Evolutionary conservation across 2,113 vertebrate species (phyloP), one percentile per base, ranked within the genome.

Genomic region (Ictalurus furcatus): DNA sequence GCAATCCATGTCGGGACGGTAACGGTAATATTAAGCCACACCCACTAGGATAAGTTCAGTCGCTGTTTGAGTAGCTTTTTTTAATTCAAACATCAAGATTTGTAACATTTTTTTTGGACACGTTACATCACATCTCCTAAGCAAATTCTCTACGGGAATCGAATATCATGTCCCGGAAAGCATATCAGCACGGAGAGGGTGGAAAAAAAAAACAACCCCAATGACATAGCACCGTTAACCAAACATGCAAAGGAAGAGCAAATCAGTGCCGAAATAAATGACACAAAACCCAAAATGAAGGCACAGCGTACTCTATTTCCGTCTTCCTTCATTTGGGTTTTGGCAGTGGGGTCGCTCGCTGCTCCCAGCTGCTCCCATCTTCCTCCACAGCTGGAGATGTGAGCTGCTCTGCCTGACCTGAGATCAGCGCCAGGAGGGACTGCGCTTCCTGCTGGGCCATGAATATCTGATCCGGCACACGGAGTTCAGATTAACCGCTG

Each of bases 391-490:
- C 73, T 85, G 56, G 61, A 88, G 84, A 84, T n/a, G 84, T 19
- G 63, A 87, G 71, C 63, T 67, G 44, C 61, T 37, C 28, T 25
- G 44, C 37, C 79, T 91, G 79, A 44, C 85, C 76, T 71, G 56
- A 88, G 74, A 76, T 87, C 74, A 80, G 73, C 56, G 74, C 84
- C 69, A 30, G 71, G 86, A 84, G 37, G 44, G 56, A 84, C 87
- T 58, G 81, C 4, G 28, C 71, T 48, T 73, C 83, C 90, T 65
- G 84, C 78, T 80, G 78, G 83, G 84, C 71, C 88, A 52, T 85
- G 85, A 92, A 92, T 88, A 84, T 89, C 67, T 85, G 85, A 91
- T 90, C 79, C 84, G 63, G 80, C 8, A 65, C 63, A 88, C 44
- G 48, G 81, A 80, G 87, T 85, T 67, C 86, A 91, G 88, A 91